A percentile compares a stretch with the other conserved stretches of the same genome.
These are phyloP conservation scores for Conus ventricosus DNA, from an alignment of 1,140 invertebrate species.

Conservation along the genomic window DNA sequence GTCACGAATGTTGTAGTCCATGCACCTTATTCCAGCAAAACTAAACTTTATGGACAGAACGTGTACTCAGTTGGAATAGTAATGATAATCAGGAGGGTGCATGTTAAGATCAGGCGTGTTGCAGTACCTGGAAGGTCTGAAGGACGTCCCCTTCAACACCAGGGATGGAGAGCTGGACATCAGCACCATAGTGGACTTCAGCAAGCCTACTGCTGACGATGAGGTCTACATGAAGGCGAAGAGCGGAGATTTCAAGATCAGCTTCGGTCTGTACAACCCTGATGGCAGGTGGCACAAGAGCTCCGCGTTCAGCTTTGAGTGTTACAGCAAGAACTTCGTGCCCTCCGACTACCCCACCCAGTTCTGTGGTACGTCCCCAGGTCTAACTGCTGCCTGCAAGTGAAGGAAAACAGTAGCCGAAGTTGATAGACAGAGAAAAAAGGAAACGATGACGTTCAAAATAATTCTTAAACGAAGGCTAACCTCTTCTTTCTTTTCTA, in stretches of 20 bases:
- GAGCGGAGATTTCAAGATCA: slow-evolving; percentile 15
- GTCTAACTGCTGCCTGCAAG: no score
- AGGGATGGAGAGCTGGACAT: slow-evolving; percentile 8
- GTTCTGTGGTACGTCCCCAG: not conserved
- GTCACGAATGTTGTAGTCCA: no score
- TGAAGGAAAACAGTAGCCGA: no score
- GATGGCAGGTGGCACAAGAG: not conserved
- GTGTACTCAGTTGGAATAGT: no score
- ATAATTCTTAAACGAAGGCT: no score
- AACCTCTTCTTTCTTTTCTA: no score
- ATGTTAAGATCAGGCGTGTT: not conserved
- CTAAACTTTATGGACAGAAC: no score
- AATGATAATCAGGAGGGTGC: no score
- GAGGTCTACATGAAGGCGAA: slow-evolving; percentile 26
- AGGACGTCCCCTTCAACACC: slow-evolving; percentile 2
- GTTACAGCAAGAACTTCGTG: slow-evolving; percentile 6
- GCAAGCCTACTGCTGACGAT: not conserved
- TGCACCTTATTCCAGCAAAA: no score
- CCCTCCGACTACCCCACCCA: slow-evolving; percentile 3
- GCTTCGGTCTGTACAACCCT: slow-evolving; percentile 14
- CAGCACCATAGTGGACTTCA: not conserved
- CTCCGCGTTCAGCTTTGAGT: slow-evolving; percentile 13
- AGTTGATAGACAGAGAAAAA: no score
- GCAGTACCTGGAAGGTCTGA: not conserved
- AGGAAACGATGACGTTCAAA: no score